phyloP scores from a whole-genome alignment of 2,113 vertebrate species.

The Ciconia maguari region DNA sequence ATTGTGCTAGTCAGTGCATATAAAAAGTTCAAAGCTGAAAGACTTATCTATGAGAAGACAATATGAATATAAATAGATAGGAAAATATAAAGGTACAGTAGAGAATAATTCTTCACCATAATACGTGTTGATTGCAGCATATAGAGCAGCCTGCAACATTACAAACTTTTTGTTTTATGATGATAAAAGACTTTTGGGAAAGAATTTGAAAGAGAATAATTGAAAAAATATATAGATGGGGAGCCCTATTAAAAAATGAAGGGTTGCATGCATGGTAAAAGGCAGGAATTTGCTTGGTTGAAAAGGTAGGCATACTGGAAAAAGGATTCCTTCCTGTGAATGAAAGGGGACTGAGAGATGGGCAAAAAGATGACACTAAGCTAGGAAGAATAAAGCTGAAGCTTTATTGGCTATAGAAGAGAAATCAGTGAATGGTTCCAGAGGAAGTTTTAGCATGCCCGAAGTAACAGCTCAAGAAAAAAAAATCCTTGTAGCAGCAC shows the following conservation, averaged over 20 bases:
- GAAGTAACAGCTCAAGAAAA: background rate
- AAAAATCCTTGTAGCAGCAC: background rate
- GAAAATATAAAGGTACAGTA: background rate
- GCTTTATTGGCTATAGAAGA: background rate
- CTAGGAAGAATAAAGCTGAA: background rate
- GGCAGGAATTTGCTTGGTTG: background rate
- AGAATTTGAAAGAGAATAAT: background rate
- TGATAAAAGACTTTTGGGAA: background rate
- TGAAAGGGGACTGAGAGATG: background rate
- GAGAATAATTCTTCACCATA: background rate
- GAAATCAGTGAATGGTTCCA: background rate
- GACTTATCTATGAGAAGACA: background rate
- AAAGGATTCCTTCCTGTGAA: background rate
- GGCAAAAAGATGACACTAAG: background rate
- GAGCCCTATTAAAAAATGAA: background rate
- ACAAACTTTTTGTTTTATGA: background rate
- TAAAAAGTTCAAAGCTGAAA: background rate
- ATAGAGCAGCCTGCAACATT: background rate
- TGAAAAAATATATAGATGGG: background rate
- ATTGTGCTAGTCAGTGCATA: background rate
- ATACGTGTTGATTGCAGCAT: accelerated
- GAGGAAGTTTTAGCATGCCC: background rate
- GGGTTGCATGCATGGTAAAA: background rate
- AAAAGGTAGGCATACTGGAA: background rate
- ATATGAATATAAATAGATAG: background rate